phyloP scores from a whole-genome alignment of 2,888 invertebrate species.

The Euproctis similis region DNA sequence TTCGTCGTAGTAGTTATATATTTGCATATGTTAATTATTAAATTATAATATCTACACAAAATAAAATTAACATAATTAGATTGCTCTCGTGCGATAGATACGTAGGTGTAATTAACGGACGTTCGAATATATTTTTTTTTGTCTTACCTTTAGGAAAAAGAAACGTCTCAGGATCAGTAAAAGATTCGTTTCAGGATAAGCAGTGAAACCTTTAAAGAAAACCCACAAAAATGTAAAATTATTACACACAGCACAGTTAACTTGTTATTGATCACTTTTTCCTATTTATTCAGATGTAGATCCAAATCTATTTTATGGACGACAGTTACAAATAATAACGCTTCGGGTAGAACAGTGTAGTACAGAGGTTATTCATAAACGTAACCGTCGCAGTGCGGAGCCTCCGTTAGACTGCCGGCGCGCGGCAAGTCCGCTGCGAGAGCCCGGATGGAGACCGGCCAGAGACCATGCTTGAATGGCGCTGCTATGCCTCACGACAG shows the following conservation, averaged over 20 bases:
- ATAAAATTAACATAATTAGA: too few relatives aligned
- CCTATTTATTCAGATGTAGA: constrained; percentile 20
- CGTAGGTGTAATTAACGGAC: too few relatives aligned
- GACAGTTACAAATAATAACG: constrained; percentile 22
- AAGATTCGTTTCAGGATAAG: constrained; percentile 35
- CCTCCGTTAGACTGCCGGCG: constrained; percentile 51
- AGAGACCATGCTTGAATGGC: constrained; percentile 29
- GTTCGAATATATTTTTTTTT: too few relatives aligned
- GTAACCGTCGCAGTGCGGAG: constrained; percentile 65
- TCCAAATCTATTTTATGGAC: constrained; percentile 19
- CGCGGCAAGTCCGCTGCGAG: constrained; percentile 24
- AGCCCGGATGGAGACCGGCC: constrained; percentile 28
- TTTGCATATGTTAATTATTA: too few relatives aligned
- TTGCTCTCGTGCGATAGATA: too few relatives aligned
- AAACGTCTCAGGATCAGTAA: constrained; percentile 44
- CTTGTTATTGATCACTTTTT: constrained; percentile 27
- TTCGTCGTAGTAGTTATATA: too few relatives aligned
- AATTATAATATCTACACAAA: too few relatives aligned
- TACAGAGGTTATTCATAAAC: constrained; percentile 20
- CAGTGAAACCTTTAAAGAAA: constrained; percentile 34
- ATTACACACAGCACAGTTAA: constrained; percentile 42
- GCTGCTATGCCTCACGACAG: constrained; percentile 16
- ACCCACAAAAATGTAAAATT: constrained; percentile 39
- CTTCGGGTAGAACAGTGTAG: constrained; percentile 19
- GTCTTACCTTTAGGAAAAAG: constrained; percentile 55